Percentiles rank a stretch among this genome's conserved stretches.
phyloP scores from a whole-genome alignment of 2,797 vertebrate genomes.

The Loriculus beryllinus region DNA sequence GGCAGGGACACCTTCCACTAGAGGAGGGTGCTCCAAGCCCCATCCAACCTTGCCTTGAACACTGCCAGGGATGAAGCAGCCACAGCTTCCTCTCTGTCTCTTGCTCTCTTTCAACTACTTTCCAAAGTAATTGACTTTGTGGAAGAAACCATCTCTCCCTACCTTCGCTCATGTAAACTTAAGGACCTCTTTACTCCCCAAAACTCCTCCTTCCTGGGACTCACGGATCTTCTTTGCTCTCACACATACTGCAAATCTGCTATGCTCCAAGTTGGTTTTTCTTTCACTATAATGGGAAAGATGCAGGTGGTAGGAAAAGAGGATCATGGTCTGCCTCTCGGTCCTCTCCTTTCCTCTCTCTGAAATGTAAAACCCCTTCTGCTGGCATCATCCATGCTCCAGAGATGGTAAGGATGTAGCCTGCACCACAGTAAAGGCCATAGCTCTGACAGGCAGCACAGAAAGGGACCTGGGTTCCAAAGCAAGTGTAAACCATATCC shows the following conservation, averaged over 20 bases:
- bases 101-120: background rate
- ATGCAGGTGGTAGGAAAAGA: background rate
- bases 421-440: background rate
- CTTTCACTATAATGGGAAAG: background rate
- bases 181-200: background rate
- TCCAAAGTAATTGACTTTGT: background rate
- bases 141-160: background rate
- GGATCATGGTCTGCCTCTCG: background rate
- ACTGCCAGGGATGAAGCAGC: background rate
- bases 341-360: background rate
- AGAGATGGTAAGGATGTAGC: background rate
- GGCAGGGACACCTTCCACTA: background rate
- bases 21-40: background rate
- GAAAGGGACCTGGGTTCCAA: background rate
- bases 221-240: background rate
- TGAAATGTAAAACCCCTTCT: background rate
- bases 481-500: background rate
- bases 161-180: background rate
- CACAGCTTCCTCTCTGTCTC: background rate
- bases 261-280: background rate
- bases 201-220: background rate
- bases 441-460: background rate
- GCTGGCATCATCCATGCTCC: background rate
- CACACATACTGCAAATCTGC: background rate
- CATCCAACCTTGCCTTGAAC: background rate